A percentile compares a stretch with the other conserved stretches of the same genome.
These are phyloP conservation scores for chimpanzee (Pan troglodytes) DNA, from an alignment of 2,113 vertebrate genomes.

Conservation along the genomic window NHGRI_mPanTro3-v2.1_pri NC_072403.2:178195501-178196000, in stretches of 20 bases:
- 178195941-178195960: too few relatives aligned
- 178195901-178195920: neutral
- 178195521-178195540: too few relatives aligned
- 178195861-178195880: neutral
- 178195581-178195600: neutral
- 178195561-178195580: neutral
- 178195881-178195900: neutral
- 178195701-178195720: neutral
- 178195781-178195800: neutral
- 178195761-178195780: neutral
- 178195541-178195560: neutral
- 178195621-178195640: neutral
- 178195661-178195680: too few relatives aligned
- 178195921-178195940: neutral
- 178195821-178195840: neutral
- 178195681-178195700: neutral
- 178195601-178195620: neutral
- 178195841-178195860: neutral
- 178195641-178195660: neutral
- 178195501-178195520: too few relatives aligned
- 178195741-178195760: neutral
- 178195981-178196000: accelerated
- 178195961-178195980: neutral
- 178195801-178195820: neutral
- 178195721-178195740: neutral